Evolutionary conservation across 2,797 vertebrate genomes (phyloP).

Genomic region (Apodemus agrarius): DNA sequence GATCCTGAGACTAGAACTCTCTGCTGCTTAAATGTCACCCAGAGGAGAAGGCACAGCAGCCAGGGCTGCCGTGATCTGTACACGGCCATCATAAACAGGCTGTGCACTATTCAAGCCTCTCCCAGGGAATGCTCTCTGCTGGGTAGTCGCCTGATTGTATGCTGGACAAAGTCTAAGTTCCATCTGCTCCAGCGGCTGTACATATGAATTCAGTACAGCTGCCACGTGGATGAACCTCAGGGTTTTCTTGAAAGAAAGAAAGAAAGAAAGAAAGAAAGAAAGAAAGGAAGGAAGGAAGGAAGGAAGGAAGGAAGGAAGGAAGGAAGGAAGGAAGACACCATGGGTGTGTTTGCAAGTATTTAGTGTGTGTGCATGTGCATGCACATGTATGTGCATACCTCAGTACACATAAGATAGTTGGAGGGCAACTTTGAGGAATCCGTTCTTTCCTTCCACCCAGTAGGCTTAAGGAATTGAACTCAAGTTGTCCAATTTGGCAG

Average conservation of each 20-base stretch:
- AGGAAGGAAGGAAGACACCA: too few relatives aligned
- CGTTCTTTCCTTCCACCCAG: background rate
- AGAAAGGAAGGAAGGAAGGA: too few relatives aligned
- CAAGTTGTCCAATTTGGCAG: background rate
- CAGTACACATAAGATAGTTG: background rate
- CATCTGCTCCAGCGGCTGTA: background rate
- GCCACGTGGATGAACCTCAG: background rate
- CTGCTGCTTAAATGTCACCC: constrained; percentile 43
- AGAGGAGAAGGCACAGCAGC: background rate
- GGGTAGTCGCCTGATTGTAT: background rate
- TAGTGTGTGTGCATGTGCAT: background rate
- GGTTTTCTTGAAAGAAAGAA: background rate
- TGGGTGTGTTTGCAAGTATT: background rate
- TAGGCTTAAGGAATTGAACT: background rate
- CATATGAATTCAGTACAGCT: background rate
- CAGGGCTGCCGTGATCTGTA: background rate
- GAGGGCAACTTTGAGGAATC: background rate
- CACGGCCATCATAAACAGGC: background rate
- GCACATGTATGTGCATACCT: background rate
- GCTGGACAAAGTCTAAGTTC: background rate
- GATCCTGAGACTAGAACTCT: constrained; percentile 47
- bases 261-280: too few relatives aligned
- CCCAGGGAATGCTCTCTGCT: background rate
- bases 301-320: too few relatives aligned
- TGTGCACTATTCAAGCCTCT: background rate